Percentiles rank a stretch among this genome's conserved stretches.
Conservation (phyloP, 1,140 invertebrate genomes). For the Microplitis demolitor region DNA sequence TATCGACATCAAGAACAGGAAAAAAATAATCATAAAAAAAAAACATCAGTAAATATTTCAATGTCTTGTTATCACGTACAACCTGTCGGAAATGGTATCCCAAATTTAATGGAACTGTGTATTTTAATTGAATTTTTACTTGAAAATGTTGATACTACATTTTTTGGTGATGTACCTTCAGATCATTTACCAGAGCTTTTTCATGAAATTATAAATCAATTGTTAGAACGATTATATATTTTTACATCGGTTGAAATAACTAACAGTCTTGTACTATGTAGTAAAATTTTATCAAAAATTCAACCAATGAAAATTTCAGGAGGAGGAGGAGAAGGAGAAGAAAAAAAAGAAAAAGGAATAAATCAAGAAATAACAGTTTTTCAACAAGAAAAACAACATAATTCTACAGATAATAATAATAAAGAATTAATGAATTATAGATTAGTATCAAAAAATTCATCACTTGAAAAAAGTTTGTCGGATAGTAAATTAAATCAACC, state of each 20-base stretch:
- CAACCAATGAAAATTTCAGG: constrained; percentile 66
- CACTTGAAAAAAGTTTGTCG: constrained; percentile 70
- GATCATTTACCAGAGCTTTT: constrained; percentile 79
- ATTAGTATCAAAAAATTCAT: constrained; percentile 43
- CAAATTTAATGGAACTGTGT: constrained; percentile 71
- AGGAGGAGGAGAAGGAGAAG: constrained; percentile 38
- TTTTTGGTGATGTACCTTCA: constrained; percentile 79
- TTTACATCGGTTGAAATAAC: constrained; percentile 70
- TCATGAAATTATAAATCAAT: constrained; percentile 67
- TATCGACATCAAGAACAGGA: constrained; percentile 15
- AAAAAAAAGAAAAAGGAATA: constrained; percentile 21
- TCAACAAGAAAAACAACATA: constrained; percentile 32
- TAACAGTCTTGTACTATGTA: constrained; percentile 70
- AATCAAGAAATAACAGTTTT: constrained; percentile 35
- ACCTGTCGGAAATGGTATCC: constrained; percentile 67
- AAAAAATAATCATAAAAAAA: constrained; percentile 1
- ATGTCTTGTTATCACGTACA: constrained; percentile 44
- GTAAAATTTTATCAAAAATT: constrained; percentile 78
- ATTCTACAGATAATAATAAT: neutral
- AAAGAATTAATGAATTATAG: neutral
- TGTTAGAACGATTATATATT: constrained; percentile 66
- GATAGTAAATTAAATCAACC: constrained; percentile 68
- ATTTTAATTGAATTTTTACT: constrained; percentile 78
- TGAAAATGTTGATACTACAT: constrained; percentile 80
- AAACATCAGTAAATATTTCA: neutral